Evolutionary conservation across 2,888 invertebrate genomes (phyloP), one percentile per base, ranked within the genome.

Genomic region (Thymelicus acteon): DNA sequence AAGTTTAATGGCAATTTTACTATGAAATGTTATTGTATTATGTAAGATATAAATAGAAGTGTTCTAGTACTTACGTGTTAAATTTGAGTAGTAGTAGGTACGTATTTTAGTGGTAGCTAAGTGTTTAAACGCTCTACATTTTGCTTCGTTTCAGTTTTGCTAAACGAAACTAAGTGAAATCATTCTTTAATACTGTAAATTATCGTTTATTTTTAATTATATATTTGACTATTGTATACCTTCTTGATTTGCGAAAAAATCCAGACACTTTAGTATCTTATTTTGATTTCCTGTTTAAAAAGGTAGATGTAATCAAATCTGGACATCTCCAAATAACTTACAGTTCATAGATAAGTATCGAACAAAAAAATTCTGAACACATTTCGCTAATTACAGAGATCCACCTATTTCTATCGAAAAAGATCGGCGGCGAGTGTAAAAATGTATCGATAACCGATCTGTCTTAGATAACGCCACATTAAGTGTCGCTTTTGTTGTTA

Each of bases 331-430:
- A 31, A 24, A 24, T 31, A 54, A 24, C 24, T 24, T 54, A 10
- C 12, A 54, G 4, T 54, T 54, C 7, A 52, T 7, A 19, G 52
- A 64, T 52, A 64, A 40, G 15, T 15, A 52, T 63, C 24, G 12
- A 10, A 19, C 12, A 39, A 52, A 31, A 64, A 40, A 58, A n/a
- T 8, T 8, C 7, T 24, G 37, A 39, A n/a, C 58, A 39, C 61
- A 61, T 64, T 64, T 52, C 86, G 91, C 91, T 93, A 92, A 90
- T 92, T 86, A 90, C 87, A 40, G 39, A 64, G 57, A 19, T 60
- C 44, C 40, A 7, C 12, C 19, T 13, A 61, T 64, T 60, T n/a
- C 13, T 58, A 58, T 60, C 60, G 63, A 74, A 75, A 79, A 79
- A 71, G 75, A 77, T 75, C 83, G 85, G 82, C 78, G 73, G 72